phyloP scores from a whole-genome alignment of 2,888 invertebrate genomes.

The Ptycholaimellus sp. region DNA sequence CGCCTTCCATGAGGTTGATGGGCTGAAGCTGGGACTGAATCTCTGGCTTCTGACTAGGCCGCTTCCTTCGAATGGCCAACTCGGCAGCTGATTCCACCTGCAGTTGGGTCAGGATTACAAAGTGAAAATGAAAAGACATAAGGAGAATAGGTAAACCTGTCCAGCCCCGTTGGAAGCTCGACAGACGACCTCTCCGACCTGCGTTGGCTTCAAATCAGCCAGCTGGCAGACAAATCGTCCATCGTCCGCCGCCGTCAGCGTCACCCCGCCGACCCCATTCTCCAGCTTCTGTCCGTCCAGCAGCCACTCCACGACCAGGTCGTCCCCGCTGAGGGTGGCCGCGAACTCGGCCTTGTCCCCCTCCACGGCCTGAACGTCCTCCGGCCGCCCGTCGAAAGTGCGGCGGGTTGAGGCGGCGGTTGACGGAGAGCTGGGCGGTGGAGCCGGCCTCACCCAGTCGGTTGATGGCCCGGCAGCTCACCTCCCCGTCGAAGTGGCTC shows the following conservation, averaged over 20 bases:
- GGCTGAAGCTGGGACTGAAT: constrained; percentile 20
- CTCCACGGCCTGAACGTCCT: constrained; percentile 2
- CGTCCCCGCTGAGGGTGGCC: not conserved
- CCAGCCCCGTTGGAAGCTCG: not conserved
- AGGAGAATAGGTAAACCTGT: too few species aligned
- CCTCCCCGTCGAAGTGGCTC: constrained; percentile 48
- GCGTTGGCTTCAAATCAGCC: not conserved
- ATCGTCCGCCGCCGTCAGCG: not conserved
- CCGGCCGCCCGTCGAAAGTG: constrained; percentile 4
- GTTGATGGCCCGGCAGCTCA: constrained; percentile 33
- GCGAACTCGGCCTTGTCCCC: constrained; percentile 3
- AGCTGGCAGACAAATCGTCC: too few species aligned
- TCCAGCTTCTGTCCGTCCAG: constrained; percentile 1
- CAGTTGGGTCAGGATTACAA: too few species aligned
- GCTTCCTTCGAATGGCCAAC: constrained; percentile 13
- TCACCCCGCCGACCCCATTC: not conserved
- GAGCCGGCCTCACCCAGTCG: constrained; percentile 6
- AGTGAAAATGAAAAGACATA: too few species aligned
- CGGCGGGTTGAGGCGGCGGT: constrained; percentile 3
- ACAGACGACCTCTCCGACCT: not conserved
- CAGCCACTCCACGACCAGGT: not conserved
- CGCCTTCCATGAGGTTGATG: constrained; percentile 57
- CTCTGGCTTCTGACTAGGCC: constrained; percentile 18
- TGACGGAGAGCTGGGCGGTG: constrained; percentile 6
- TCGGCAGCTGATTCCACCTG: not conserved